Base-by-base conservation (phyloP, 2,113 vertebrate species). In the Gorsachius goisagi region DNA sequence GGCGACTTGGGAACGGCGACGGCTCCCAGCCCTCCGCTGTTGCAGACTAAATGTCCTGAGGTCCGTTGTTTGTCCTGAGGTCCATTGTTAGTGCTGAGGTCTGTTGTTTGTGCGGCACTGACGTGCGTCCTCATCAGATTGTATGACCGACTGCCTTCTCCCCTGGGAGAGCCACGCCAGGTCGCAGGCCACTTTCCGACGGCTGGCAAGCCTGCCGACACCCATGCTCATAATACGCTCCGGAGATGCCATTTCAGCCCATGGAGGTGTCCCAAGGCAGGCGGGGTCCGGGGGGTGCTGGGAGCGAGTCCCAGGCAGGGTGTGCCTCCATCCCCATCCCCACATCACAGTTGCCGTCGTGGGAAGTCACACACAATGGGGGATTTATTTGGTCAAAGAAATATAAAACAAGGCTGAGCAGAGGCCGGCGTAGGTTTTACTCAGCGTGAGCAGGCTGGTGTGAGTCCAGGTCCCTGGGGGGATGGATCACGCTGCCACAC, bases 141-240 rank as follows among this genome's bases (percentile, higher is more conserved):
- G 69, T 21, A 2, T 78, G 69, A 44, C 47, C 45, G 69, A 44
- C 47, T 37, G 8, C 32, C 37, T 19, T 59, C 28, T 74, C 17
- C n/a, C 80, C 8, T 9, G 45, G 69, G n/a, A 77, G 50, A 32
- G 73, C 84, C 19, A 1, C 20, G 9, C 14, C 5, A 80, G 84
- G 82, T 17, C 74, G n/a, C 5, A 1, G 50, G 55, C 68, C 67
- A 64, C 33, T 45, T 44, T 52, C 80, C 1, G 3, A 30, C 0
- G 1, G 22, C 76, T 37, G 16, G n/a, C 6, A 8, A 30, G 53
- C 66, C 37, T 33, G 26, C 41, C 41, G 23, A 6, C 11, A 4
- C 17, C 45, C 6, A 1, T 9, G 0, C 12, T 50, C 3, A 1
- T 33, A 5, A 5, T 5, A 1, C 21, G 8, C 71, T 6, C 0